Base-by-base conservation (phyloP, 2,113 vertebrate species). In the Gobius niger region DNA sequence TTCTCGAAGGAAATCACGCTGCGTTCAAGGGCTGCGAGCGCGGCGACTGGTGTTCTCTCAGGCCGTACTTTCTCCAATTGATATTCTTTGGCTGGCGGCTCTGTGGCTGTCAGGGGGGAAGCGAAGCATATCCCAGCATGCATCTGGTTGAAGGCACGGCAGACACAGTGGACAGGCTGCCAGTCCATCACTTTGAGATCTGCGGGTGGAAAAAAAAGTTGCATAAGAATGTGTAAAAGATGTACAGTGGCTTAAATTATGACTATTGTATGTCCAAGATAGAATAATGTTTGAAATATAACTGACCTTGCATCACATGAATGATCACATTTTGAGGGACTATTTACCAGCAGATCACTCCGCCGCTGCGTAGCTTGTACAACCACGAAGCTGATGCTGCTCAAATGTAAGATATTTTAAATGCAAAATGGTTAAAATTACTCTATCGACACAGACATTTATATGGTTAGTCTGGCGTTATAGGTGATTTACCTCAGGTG, bases 41-140 rank as follows among this genome's bases (percentile, higher is more conserved):
- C 47, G 56, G 57, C n/a, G 67, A 60, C 62, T 13, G 54, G 57
- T 16, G 40, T 50, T 53, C 13, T 7, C 52, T 61, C 63, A 34
- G 5, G 8, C 68, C n/a, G 15, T 7, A 67, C 41, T 34, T 41
- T 42, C 8, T 44, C n/a, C 13, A 7, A 85, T 87, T 84, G 53
- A 73, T 77, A 83, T 87, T 84, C 80, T 65, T 68, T 71, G 62
- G 70, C 56, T 56, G 24, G 57, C 49, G 46, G 57, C 60, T 6
- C 44, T 19, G 63, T 80, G 24, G 19, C 78, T 80, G 83, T 80
- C 85, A 80, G 42, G 34, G 44, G 67, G 51, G 74, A 67, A 82
- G 12, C 80, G 76, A 71, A 86, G 83, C 82, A 80, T 78, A 87
- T 83, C 87, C 72, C 80, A 83, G 83, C 70, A 82, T 81, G 68